A percentile compares a stretch with the other conserved stretches of the same genome.
These are phyloP conservation scores for Aleiodes leptofemur DNA, from an alignment of 2,888 invertebrate species.

Conservation along the genomic window DNA sequence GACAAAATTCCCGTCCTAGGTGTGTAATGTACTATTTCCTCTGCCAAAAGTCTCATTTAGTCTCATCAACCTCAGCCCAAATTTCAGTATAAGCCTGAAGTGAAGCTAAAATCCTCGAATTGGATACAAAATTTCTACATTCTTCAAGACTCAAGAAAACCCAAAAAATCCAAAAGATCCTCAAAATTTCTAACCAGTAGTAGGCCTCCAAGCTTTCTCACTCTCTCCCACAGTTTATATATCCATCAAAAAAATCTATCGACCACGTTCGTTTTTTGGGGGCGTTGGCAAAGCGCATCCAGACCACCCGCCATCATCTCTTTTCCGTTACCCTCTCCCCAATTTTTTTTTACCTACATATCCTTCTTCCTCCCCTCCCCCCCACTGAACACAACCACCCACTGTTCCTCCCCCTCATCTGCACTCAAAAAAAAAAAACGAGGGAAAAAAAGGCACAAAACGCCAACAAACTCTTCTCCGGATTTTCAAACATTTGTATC, in stretches of 20 bases:
- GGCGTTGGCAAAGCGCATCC: constrained; percentile 46
- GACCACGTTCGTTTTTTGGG: constrained; percentile 40
- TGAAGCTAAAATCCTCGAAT: no score
- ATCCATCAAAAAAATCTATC: constrained; percentile 43
- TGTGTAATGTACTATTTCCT: no score
- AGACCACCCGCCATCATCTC: constrained; percentile 50
- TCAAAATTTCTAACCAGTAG: background rate
- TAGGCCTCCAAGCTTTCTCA: constrained; percentile 8
- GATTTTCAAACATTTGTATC: constrained; percentile 38
- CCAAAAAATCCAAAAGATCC: constrained; percentile 1
- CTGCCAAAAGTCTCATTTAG: no score
- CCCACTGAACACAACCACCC: constrained; percentile 39
- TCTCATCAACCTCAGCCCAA: no score
- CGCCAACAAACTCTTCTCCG: constrained; percentile 17
- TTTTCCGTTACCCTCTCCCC: constrained; percentile 50
- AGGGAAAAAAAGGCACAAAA: constrained; percentile 7
- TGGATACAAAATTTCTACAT: no score
- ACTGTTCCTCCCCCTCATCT: constrained; percentile 56
- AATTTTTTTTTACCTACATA: constrained; percentile 39
- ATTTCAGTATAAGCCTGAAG: no score
- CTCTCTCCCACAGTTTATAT: constrained; percentile 8
- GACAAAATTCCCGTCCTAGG: no score
- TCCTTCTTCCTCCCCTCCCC: constrained; percentile 42
- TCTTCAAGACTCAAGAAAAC: no score
- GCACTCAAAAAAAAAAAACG: constrained; percentile 34